phyloP scores from a whole-genome alignment of 2,113 vertebrate species.

The Oryzias curvinotus region DNA sequence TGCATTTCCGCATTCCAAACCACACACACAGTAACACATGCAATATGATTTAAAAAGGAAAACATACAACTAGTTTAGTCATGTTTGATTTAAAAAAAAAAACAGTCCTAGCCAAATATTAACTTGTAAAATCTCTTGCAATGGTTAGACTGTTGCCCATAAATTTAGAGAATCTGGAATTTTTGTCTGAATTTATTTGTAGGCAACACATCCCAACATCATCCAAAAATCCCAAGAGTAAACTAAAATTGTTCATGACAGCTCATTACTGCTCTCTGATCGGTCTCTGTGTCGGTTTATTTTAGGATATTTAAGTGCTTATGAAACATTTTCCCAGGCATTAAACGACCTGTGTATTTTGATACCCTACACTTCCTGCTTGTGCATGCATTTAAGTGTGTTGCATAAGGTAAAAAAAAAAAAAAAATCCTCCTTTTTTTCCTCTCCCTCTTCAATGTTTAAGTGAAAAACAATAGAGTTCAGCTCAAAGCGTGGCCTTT shows the following conservation, averaged over 20 bases:
- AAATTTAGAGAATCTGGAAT: neutral
- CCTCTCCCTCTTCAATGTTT: constrained; percentile 27
- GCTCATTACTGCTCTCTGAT: constrained; percentile 13
- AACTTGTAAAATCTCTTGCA: neutral
- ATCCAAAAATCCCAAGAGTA: neutral
- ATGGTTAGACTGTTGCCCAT: constrained; percentile 1
- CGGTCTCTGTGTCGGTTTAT: constrained; percentile 23
- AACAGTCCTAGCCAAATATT: too few species aligned
- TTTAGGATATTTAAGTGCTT: constrained; percentile 48
- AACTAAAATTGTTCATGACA: constrained; percentile 13
- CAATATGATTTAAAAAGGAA: too few species aligned
- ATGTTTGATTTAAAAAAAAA: too few species aligned
- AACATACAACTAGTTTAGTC: too few species aligned
- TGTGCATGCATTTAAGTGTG: constrained; percentile 38
- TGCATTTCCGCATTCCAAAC: too few species aligned
- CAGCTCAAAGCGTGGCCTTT: constrained; percentile 43
- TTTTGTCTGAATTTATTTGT: constrained; percentile 3
- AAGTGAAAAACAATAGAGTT: constrained; percentile 55
- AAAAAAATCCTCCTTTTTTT: constrained; percentile 38
- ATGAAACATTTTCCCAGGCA: constrained; percentile 42
- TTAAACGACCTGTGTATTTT: constrained; percentile 57
- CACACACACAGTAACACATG: too few species aligned
- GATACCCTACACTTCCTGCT: constrained; percentile 42
- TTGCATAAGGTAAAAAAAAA: constrained; percentile 65
- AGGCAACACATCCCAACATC: neutral